These are phyloP conservation scores for Drosophila insularis DNA, from an alignment of 1,140 invertebrate species.

Conservation along the genomic window DNA sequence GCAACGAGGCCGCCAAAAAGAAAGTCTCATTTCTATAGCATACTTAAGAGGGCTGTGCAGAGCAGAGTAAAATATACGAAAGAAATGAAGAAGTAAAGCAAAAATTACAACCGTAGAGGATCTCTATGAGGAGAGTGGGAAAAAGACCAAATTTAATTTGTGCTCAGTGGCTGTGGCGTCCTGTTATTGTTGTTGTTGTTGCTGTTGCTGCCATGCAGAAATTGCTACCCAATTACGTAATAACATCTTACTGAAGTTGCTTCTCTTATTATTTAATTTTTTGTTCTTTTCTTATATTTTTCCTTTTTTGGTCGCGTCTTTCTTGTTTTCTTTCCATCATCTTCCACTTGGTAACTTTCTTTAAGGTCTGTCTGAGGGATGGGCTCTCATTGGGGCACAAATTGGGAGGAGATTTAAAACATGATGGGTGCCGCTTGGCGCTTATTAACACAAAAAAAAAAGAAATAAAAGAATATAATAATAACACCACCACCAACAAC, in stretches of 20 bases:
- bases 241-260: slow-evolving; percentile 80
- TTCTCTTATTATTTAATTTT: slow-evolving; percentile 80
- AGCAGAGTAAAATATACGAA: slow-evolving; percentile 11
- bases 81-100: not conserved
- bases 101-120: slow-evolving; percentile 4
- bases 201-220: slow-evolving; percentile 63
- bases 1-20: slow-evolving; percentile 12
- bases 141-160: slow-evolving; percentile 78
- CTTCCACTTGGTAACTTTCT: not conserved
- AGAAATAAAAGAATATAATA: not conserved
- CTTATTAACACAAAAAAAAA: slow-evolving; percentile 62
- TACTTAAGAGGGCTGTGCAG: slow-evolving; percentile 36
- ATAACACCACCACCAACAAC: not conserved
- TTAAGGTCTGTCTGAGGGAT: not conserved
- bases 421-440: slow-evolving; percentile 42
- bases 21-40: slow-evolving; percentile 49
- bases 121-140: not conserved
- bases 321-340: not conserved
- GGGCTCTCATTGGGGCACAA: slow-evolving; percentile 20
- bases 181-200: slow-evolving; percentile 30
- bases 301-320: not conserved
- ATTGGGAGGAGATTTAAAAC: slow-evolving; percentile 39
- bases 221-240: slow-evolving; percentile 81
- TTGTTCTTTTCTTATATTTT: slow-evolving; percentile 49
- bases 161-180: slow-evolving; percentile 61